A percentile compares a stretch with the other conserved stretches of the same genome.
Conservation (phyloP, 2,113 vertebrate genomes). For the Puffinus mauretanicus region DNA sequence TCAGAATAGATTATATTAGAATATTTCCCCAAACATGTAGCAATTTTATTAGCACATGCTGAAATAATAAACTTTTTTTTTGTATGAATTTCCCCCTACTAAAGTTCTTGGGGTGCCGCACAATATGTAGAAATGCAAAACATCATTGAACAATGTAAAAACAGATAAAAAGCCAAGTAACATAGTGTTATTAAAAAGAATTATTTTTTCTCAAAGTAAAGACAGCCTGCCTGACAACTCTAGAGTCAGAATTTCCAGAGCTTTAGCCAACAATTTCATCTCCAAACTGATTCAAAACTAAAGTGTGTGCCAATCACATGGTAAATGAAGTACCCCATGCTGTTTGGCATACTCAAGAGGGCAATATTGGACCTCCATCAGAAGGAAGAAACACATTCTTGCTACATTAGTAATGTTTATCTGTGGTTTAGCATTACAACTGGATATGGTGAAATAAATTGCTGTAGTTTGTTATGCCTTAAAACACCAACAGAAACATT, state of each 20-base stretch:
- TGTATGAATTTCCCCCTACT: neutral
- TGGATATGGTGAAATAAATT: constrained; percentile 44
- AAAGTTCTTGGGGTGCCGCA: neutral
- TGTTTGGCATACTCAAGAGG: constrained; percentile 61
- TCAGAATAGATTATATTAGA: neutral
- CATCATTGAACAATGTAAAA: constrained; percentile 17
- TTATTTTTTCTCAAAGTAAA: constrained; percentile 47
- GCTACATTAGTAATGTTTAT: constrained; percentile 59
- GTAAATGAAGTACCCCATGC: constrained; percentile 58
- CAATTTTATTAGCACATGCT: neutral
- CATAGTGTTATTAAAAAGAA: constrained; percentile 6
- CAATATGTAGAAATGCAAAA: constrained; percentile 16
- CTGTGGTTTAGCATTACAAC: constrained; percentile 60
- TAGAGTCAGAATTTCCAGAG: constrained; percentile 66
- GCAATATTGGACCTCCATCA: constrained; percentile 54
- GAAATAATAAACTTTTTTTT: constrained; percentile 27
- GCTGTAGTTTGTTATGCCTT: constrained; percentile 30
- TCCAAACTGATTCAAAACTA: constrained; percentile 35
- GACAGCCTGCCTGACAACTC: constrained; percentile 36
- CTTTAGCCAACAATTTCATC: constrained; percentile 59
- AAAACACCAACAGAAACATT: neutral
- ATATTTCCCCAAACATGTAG: neutral
- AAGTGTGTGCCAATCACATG: constrained; percentile 52
- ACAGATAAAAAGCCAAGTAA: constrained; percentile 50
- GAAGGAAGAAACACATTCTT: constrained; percentile 61